phyloP scores from a whole-genome alignment of 2,113 vertebrate genomes.

The Lota lota region DNA sequence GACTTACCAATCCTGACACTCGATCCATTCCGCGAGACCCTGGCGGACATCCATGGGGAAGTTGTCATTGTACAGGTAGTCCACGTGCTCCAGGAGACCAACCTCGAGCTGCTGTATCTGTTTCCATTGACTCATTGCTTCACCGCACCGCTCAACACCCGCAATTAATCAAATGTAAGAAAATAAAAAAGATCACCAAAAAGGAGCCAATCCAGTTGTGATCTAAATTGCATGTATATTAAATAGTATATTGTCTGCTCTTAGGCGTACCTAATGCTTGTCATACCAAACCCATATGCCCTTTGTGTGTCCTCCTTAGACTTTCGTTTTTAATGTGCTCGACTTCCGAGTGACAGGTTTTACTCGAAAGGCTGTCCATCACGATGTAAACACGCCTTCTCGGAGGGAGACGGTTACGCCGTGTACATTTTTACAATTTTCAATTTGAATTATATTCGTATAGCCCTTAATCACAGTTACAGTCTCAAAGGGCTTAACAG shows the following conservation, averaged over 20 bases:
- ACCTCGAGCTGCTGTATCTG: conserved; percentile 94
- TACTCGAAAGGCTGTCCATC: background rate
- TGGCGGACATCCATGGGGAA: conserved; percentile 97
- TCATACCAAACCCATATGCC: conserved; percentile 24
- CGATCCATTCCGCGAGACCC: conserved; percentile 90
- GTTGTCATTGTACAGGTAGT: conserved; percentile 95
- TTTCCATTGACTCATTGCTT: conserved; percentile 92
- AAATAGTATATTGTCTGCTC: background rate
- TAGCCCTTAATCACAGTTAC: no score
- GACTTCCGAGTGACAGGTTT: conserved; percentile 27
- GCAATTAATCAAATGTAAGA: no score
- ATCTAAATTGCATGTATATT: no score
- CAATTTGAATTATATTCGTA: no score
- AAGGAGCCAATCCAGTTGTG: no score
- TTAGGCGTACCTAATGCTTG: no score
- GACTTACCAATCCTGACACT: conserved; percentile 93
- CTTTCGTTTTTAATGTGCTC: conserved; percentile 37
- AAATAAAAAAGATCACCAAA: no score
- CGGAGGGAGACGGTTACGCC: no score
- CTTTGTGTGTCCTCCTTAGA: conserved; percentile 20
- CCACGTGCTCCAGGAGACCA: conserved; percentile 92
- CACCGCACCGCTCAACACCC: background rate
- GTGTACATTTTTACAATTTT: no score
- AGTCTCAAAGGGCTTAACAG: no score
- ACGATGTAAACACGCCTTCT: no score